Conservation (phyloP, 2,797 vertebrate genomes). For the Acomys russatus region DNA sequence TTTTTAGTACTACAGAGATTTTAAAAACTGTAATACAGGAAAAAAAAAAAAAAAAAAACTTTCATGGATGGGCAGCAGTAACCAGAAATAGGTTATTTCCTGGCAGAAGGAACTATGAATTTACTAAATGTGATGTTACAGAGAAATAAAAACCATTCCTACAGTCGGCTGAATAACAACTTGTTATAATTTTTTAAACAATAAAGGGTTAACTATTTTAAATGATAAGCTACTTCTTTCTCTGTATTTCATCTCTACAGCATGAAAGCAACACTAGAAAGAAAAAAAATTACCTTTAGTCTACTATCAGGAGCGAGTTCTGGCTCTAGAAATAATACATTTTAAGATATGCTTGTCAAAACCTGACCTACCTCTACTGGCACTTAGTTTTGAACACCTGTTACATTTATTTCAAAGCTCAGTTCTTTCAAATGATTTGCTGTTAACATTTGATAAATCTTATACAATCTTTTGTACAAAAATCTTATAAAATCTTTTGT, state of each 20-base stretch:
- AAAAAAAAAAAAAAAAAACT: constrained; percentile 72
- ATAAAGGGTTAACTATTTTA: constrained; percentile 62
- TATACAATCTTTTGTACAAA: neutral
- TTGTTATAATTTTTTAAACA: constrained; percentile 52
- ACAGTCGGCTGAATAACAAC: constrained; percentile 70
- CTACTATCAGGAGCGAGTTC: neutral
- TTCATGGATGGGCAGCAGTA: constrained; percentile 83
- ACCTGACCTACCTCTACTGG: neutral
- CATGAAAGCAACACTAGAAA: constrained; percentile 59
- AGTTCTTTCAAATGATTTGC: constrained; percentile 54
- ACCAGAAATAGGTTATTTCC: constrained; percentile 84
- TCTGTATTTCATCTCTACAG: constrained; percentile 1
- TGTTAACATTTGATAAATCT: constrained; percentile 35
- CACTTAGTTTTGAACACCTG: constrained; percentile 40
- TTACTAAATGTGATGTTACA: constrained; percentile 77
- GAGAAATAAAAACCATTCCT: constrained; percentile 75
- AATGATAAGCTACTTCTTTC: constrained; percentile 45
- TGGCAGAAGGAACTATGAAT: constrained; percentile 78
- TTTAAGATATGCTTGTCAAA: constrained; percentile 43
- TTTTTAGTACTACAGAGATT: constrained; percentile 82
- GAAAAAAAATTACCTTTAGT: neutral
- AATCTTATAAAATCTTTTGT: neutral
- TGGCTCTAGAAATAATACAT: constrained; percentile 6
- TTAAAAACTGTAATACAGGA: constrained; percentile 80
- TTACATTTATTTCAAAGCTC: constrained; percentile 51